phyloP scores from a whole-genome alignment of 2,113 vertebrate genomes.

The Lucifuga dentata region DNA sequence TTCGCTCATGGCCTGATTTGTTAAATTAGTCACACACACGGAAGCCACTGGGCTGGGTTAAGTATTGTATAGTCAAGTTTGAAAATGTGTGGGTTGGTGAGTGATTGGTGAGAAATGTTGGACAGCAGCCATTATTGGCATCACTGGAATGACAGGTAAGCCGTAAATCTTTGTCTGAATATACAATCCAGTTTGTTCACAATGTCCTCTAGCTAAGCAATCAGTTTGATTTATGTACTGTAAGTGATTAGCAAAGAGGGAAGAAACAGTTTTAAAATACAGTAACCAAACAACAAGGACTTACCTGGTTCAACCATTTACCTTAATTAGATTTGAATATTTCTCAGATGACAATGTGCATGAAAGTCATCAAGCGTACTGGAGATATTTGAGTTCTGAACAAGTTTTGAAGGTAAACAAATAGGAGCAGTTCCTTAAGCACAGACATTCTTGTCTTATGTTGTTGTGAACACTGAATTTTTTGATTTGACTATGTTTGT shows the following conservation, averaged over 20 bases:
- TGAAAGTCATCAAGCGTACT: too few relatives aligned
- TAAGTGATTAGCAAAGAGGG: constrained; percentile 31
- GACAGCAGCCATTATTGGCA: constrained; percentile 60
- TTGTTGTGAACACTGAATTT: too few relatives aligned
- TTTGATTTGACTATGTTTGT: too few relatives aligned
- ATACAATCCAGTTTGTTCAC: constrained; percentile 50
- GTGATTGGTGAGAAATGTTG: constrained; percentile 55
- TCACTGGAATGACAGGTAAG: constrained; percentile 59
- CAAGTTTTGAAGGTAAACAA: too few relatives aligned
- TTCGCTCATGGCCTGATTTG: constrained; percentile 7
- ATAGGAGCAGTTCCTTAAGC: too few relatives aligned
- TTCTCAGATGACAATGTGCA: neutral
- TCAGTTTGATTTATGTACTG: constrained; percentile 51
- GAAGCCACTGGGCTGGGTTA: constrained; percentile 22
- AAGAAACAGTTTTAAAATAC: constrained; percentile 26
- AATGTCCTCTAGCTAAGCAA: constrained; percentile 52
- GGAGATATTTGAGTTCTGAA: too few relatives aligned
- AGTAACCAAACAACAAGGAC: constrained; percentile 26
- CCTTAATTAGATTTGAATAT: constrained; percentile 5
- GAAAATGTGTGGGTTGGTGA: constrained; percentile 59
- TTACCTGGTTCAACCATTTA: neutral
- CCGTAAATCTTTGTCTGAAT: constrained; percentile 69
- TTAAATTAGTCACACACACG: constrained; percentile 11
- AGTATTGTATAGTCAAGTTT: constrained; percentile 52
- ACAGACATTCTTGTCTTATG: too few relatives aligned